Evolutionary conservation across 1,140 invertebrate species (phyloP).

Genomic region (Drosophila mauritiana): DNA sequence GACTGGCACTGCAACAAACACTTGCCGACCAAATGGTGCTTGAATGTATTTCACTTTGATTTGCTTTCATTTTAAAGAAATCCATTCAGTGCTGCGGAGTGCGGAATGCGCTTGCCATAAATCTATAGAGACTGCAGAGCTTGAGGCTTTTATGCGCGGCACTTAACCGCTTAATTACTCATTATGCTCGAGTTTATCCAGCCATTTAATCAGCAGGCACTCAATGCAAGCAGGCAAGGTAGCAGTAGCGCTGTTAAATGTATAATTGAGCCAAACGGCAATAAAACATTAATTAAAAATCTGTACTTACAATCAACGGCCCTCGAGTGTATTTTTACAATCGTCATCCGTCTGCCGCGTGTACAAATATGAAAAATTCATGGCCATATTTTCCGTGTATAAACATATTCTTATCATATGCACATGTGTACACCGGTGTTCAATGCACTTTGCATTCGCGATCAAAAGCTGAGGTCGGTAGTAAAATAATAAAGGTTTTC

Average conservation of each 20-base stretch:
- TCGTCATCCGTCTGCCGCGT: conserved; percentile 18
- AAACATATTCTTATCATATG: conserved; percentile 38
- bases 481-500: conserved; percentile 16
- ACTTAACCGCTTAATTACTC: conserved; percentile 53
- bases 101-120: conserved; percentile 43
- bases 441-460: background rate
- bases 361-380: conserved; percentile 33
- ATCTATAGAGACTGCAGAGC: conserved; percentile 20
- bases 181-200: conserved; percentile 44
- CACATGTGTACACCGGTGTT: conserved; percentile 6
- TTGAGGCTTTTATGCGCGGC: conserved; percentile 38
- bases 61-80: conserved; percentile 49
- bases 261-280: conserved; percentile 43
- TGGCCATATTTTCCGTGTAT: conserved; percentile 21
- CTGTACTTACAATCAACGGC: conserved; percentile 5
- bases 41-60: conserved; percentile 61
- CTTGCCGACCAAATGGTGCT: conserved; percentile 61
- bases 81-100: conserved; percentile 27
- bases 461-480: conserved; percentile 11
- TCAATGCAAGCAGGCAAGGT: conserved; percentile 37
- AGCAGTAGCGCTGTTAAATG: conserved; percentile 34
- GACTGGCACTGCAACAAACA: conserved; percentile 23
- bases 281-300: conserved; percentile 53
- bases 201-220: conserved; percentile 39
- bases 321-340: conserved; percentile 27